Evolutionary conservation across 2,888 invertebrate species (phyloP).

Genomic region (Euclidia mi): DNA sequence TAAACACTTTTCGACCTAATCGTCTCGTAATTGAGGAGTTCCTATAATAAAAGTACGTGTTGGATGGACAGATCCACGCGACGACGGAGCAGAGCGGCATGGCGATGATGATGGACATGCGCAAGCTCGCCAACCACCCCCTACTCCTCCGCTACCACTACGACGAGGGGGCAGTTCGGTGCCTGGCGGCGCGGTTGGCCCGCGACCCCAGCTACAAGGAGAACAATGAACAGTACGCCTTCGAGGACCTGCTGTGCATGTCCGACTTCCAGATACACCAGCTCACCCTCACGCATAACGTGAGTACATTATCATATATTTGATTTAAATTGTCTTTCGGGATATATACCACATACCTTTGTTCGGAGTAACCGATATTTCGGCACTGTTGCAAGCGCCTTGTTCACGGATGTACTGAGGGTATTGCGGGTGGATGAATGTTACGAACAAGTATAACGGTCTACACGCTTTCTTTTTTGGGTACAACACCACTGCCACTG

Average conservation of each 20-base stretch:
- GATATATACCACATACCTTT: no score
- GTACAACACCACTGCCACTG: no score
- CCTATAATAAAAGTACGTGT: no score
- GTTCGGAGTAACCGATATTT: no score
- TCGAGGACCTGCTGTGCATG: slow-evolving; percentile 96
- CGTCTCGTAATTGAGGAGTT: no score
- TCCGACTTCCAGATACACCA: slow-evolving; percentile 98
- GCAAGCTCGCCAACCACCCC: slow-evolving; percentile 98
- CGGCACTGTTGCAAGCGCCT: no score
- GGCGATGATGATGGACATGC: slow-evolving; percentile 97
- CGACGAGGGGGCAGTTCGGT: slow-evolving; percentile 90
- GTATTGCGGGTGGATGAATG: no score
- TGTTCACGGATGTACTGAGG: no score
- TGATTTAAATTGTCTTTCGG: no score
- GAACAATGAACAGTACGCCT: slow-evolving; percentile 93
- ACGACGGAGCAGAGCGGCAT: slow-evolving; percentile 91
- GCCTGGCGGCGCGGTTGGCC: slow-evolving; percentile 93
- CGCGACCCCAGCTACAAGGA: slow-evolving; percentile 93
- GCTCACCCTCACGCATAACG: slow-evolving; percentile 92
- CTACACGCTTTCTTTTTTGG: no score
- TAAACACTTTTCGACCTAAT: no score
- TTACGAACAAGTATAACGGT: no score
- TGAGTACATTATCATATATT: slow-evolving; percentile 64
- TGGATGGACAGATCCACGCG: slow-evolving; percentile 76
- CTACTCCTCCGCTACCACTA: slow-evolving; percentile 94